phyloP scores from a whole-genome alignment of 2,888 invertebrate genomes.

The Epirrhoe alternata region DNA sequence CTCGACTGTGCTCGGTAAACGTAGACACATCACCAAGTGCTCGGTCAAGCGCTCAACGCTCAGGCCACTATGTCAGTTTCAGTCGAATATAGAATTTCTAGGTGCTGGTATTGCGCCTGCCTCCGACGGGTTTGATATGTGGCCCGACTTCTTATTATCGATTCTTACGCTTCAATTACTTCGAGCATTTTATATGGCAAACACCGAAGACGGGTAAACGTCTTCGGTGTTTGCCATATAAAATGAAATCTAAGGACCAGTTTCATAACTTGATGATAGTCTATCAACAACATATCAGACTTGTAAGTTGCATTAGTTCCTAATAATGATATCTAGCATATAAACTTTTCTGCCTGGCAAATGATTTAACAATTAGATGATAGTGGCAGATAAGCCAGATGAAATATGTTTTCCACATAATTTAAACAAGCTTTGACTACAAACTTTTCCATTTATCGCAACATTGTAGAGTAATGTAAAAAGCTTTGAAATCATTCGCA shows the following conservation, averaged over 20 bases:
- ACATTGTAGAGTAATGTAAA: slow-evolving; percentile 24
- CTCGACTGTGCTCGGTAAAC: neutral
- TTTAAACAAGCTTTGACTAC: slow-evolving; percentile 4
- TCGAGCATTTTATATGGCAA: no score
- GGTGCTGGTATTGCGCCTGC: slow-evolving; percentile 19
- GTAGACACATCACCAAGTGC: neutral
- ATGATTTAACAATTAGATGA: no score
- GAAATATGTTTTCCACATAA: neutral
- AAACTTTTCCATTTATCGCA: slow-evolving; percentile 24
- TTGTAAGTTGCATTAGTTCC: no score
- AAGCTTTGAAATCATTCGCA: slow-evolving; percentile 29
- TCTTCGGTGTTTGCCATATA: neutral
- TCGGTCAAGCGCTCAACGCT: neutral
- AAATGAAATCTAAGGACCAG: no score
- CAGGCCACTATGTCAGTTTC: slow-evolving; percentile 3
- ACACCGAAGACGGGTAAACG: no score
- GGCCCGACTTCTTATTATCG: slow-evolving; percentile 25
- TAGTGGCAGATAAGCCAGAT: no score
- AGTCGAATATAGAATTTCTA: slow-evolving; percentile 12
- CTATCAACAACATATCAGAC: no score
- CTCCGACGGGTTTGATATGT: slow-evolving; percentile 37
- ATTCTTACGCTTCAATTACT: slow-evolving; percentile 20
- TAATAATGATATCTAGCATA: no score
- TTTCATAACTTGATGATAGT: no score
- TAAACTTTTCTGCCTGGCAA: no score